phyloP scores from a whole-genome alignment of 2,888 invertebrate genomes.

The Ectemnius continuus region DNA sequence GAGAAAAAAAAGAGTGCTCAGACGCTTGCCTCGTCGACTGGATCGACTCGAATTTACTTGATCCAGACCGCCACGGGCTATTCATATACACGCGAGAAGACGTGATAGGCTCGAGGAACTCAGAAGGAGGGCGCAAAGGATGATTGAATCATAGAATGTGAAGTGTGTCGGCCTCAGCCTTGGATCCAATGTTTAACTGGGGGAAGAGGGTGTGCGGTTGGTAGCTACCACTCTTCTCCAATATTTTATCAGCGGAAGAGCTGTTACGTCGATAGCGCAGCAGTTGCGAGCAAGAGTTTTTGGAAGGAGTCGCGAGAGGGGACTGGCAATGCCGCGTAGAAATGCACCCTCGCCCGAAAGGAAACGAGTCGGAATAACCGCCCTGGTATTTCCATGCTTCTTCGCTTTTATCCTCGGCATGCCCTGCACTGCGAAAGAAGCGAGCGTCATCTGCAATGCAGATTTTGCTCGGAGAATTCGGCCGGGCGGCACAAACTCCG shows the following conservation, averaged over 20 bases:
- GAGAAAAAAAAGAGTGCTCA: too few relatives aligned
- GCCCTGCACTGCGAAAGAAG: conserved; percentile 44
- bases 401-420: conserved; percentile 70
- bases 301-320: background rate
- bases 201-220: too few relatives aligned
- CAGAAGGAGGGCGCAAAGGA: background rate
- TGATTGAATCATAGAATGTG: too few relatives aligned
- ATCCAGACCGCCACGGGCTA: background rate
- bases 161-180: too few relatives aligned
- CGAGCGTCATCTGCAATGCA: conserved; percentile 76
- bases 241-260: too few relatives aligned
- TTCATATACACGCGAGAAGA: conserved; percentile 15
- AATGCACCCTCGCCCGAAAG: conserved; percentile 64
- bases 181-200: too few relatives aligned
- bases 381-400: conserved; percentile 73
- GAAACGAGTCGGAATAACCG: conserved; percentile 76
- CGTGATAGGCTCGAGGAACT: conserved; percentile 5
- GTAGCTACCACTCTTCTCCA: too few relatives aligned
- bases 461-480: conserved; percentile 65
- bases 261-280: background rate
- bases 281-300: background rate
- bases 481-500: conserved; percentile 57
- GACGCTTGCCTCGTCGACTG: background rate
- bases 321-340: conserved; percentile 6
- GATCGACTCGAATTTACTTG: conserved; percentile 3